Percentiles rank a stretch among this genome's conserved stretches.
Conservation (phyloP, 2,797 vertebrate species). For the Coregonus sp. region DNA sequence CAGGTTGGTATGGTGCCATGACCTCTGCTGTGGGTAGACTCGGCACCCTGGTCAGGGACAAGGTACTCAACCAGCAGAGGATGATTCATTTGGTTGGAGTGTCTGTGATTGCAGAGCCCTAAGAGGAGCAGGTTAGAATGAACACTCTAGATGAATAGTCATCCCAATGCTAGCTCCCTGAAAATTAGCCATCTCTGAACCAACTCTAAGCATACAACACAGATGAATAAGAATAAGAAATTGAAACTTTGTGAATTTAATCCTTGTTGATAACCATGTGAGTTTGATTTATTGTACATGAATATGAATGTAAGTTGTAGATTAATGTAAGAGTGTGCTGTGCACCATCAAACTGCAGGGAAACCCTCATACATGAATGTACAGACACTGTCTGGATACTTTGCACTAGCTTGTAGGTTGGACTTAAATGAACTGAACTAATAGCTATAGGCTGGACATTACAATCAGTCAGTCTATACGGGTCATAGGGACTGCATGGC, state of each 20-base stretch:
- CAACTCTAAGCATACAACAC: neutral
- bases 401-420: neutral
- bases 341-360: neutral
- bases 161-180: neutral
- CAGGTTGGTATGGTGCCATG: neutral
- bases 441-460: constrained; percentile 17
- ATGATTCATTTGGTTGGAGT: constrained; percentile 6
- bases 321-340: neutral
- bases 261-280: neutral
- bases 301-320: neutral
- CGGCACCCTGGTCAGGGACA: neutral
- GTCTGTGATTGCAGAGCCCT: constrained; percentile 5
- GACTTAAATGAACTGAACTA: neutral
- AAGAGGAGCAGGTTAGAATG: constrained; percentile 3
- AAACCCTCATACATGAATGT: neutral
- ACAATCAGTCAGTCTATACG: constrained; percentile 29
- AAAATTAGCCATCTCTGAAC: neutral
- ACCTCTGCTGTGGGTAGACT: constrained; percentile 1
- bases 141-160: neutral
- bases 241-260: neutral
- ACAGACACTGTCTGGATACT: neutral
- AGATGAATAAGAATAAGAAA: neutral
- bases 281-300: neutral
- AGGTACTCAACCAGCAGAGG: neutral
- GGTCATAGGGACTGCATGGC: constrained; percentile 51